Conservation (phyloP, 2,888 invertebrate genomes). For the Rhynchonema sp. region DNA sequence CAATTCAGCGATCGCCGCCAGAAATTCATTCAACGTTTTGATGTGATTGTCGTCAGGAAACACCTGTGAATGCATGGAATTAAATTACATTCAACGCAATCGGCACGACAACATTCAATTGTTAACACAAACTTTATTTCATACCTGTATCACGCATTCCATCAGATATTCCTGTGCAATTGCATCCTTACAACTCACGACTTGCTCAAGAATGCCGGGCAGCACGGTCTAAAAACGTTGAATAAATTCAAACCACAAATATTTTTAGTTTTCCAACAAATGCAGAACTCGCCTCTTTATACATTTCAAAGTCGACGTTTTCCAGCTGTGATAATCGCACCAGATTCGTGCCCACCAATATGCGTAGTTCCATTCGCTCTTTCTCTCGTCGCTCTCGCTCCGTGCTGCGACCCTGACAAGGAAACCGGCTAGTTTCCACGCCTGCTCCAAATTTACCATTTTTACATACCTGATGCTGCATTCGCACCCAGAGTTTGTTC, state of each 20-base stretch:
- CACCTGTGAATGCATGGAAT: conserved; percentile 37
- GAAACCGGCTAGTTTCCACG: no score
- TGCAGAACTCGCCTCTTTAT: conserved; percentile 45
- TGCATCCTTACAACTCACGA: conserved; percentile 84
- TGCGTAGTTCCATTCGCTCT: conserved; percentile 76
- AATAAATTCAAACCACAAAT: not conserved
- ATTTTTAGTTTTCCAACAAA: conserved; percentile 42
- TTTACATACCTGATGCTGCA: conserved; percentile 53
- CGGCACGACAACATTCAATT: not conserved
- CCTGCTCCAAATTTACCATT: not conserved
- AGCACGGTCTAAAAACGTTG: conserved; percentile 47
- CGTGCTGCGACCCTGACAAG: not conserved
- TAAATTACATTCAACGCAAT: not conserved
- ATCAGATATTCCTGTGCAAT: conserved; percentile 97
- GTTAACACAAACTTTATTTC: not conserved
- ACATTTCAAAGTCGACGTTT: conserved; percentile 72
- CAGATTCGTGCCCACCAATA: conserved; percentile 91
- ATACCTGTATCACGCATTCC: conserved; percentile 92
- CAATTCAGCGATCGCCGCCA: conserved; percentile 87
- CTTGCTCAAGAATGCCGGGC: conserved; percentile 89
- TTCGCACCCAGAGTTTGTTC: conserved; percentile 99
- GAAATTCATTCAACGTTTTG: conserved; percentile 75
- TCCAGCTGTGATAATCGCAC: conserved; percentile 88
- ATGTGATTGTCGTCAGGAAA: conserved; percentile 98
- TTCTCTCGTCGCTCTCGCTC: conserved; percentile 47